phyloP scores from a whole-genome alignment of 2,113 vertebrate genomes.

The Cavia aperea region DNA sequence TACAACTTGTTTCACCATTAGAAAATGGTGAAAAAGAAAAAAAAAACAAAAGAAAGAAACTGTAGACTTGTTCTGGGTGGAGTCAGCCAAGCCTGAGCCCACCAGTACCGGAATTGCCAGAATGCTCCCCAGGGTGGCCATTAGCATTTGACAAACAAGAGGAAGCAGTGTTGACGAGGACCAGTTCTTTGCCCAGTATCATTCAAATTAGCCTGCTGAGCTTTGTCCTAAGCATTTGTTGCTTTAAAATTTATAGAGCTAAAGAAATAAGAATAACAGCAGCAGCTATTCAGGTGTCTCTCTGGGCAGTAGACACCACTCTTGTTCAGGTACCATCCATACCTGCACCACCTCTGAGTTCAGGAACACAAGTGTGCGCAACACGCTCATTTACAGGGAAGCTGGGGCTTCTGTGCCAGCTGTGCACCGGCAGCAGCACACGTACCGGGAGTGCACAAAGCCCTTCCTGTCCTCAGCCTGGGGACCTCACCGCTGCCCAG shows the following conservation, averaged over 20 bases:
- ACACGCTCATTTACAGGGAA: neutral
- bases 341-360: too few relatives aligned
- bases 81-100: neutral
- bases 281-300: too few relatives aligned
- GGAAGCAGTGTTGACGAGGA: accelerated
- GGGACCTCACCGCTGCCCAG: accelerated
- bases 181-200: neutral
- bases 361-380: neutral
- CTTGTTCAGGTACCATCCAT: accelerated
- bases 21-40: too few relatives aligned
- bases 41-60: neutral
- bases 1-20: accelerated
- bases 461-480: neutral
- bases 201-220: neutral
- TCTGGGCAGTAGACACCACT: too few relatives aligned
- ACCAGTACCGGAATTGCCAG: accelerated
- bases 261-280: neutral
- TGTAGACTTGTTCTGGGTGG: accelerated
- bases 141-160: accelerated
- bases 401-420: neutral
- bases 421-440: accelerated
- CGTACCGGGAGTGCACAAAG: neutral
- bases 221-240: neutral
- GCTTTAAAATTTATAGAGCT: neutral
- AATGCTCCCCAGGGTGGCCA: neutral